Conservation (phyloP, 2,113 vertebrate species). For the Actenoides lindsayi region DNA sequence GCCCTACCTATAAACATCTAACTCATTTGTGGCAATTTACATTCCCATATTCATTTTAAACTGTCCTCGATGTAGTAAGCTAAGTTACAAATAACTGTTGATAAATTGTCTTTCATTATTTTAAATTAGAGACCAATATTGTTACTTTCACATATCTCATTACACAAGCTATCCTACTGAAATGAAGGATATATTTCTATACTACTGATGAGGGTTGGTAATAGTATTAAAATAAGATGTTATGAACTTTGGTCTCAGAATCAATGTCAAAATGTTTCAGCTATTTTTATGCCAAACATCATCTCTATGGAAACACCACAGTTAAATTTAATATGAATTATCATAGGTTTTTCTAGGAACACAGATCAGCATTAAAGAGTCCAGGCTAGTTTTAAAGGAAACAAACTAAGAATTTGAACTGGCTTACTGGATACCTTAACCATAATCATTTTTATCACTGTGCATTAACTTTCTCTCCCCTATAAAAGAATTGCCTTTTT, state of each 20-base stretch:
- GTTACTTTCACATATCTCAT: background rate
- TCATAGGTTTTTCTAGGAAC: background rate
- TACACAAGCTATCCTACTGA: background rate
- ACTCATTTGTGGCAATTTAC: background rate
- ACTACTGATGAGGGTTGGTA: background rate
- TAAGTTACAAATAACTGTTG: background rate
- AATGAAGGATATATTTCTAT: background rate
- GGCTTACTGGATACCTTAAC: background rate
- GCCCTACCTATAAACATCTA: background rate
- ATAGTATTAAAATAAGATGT: background rate
- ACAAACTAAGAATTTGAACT: background rate
- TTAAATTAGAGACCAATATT: background rate
- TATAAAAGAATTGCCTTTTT: background rate
- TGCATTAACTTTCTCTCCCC: background rate
- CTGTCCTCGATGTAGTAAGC: background rate
- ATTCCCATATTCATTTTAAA: background rate
- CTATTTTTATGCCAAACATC: conserved; percentile 44
- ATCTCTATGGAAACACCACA: conserved; percentile 49
- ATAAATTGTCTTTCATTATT: background rate
- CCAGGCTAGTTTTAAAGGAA: background rate
- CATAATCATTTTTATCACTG: background rate
- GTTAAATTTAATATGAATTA: conserved; percentile 16
- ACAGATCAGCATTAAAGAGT: background rate
- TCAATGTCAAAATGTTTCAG: conserved; percentile 44
- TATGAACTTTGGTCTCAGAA: background rate